Base-by-base conservation (phyloP, 2,888 invertebrate species). In the Mesorhabditis sp. region DNA sequence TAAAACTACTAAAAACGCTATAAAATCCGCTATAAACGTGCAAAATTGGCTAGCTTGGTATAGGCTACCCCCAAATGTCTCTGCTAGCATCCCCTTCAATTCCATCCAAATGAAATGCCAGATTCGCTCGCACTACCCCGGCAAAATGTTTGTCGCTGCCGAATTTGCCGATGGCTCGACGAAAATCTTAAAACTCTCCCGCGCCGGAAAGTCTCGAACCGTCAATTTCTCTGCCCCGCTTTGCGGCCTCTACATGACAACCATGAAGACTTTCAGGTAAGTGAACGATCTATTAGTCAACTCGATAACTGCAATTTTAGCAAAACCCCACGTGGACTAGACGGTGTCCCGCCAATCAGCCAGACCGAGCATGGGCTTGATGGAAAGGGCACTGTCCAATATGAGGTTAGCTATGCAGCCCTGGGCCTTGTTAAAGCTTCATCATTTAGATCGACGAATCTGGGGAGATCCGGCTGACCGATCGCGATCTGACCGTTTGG, bases 161-260 rank as follows among this genome's bases (percentile, higher is more conserved):
- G 28, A 28, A 28, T 28, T 28, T 28, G 28, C 28, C 28, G 28
- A 28, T 28, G 28, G 28, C 28, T 28, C 28, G 28, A 28, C 28
- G 28, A 28, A 28, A 28, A 28, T 28, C 28, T 28, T 28, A 28
- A 28, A 28, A 28, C 28, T 28, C 28, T 28, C 28, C 28, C 28
- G 28, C 28, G 28, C 28, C 28, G 28, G 28, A 28, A 28, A 28
- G 28, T 28, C 28, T 28, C 28, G 28, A 28, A 50, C 58, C 10
- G n/a, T 50, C n/a, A 10, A 10, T 13, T 50, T 50, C 58, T 50
- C 58, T 10, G 58, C 58, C 10, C 58, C 7, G n/a, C 7, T 50
- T n/a, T 50, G 58, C 58, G 58, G 58, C n/a, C 58, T 50, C 58
- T 50, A 50, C 58, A 50, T 50, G 58, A 50, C 58, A 50, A 13